Base-by-base conservation (phyloP, 2,113 vertebrate species). In the Laticauda colubrina region DNA sequence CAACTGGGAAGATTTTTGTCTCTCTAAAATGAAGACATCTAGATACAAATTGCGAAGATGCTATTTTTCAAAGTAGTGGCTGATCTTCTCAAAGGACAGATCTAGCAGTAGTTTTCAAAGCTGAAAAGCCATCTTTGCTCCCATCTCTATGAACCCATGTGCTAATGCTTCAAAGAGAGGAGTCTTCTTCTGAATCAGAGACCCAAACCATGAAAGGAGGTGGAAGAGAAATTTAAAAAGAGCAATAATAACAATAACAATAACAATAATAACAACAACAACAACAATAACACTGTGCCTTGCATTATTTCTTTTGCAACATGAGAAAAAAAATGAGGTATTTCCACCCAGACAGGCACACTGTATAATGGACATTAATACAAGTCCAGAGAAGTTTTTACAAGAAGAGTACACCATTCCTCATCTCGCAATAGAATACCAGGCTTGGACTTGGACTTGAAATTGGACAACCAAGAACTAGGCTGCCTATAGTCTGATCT, bases 331-430 rank as follows among this genome's bases (percentile, higher is more conserved):
- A 34, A 61, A 86, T 4, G 29, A 92, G 20, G 7, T 94, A 75
- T 87, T 88, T 91, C 92, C 64, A n/a, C 11, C 59, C 89, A 85
- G 90, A 88, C 85, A 89, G 92, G 89, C 45, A 48, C 45, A 48
- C 45, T 48, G 5, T 48, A 7, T 48, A 48, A 48, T 7, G 5
- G 45, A 48, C 45, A 48, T 48, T 48, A 48, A 48, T 48, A 48
- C 45, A 48, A 48, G 45, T 48, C 5, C 45, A 48, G 45, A 48
- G 45, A 1, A 6, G 6, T 48, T 48, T 48, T 48, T 4, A 48
- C 45, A 4, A 6, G 5, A 48, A 48, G 45, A 48, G 45, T 7
- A 48, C 45, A 6, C 45, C 5, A 48, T 7, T 48, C 45, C 45
- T 48, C 45, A 48, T 48, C 45, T 48, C 0, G 45, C 45, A 48